These are phyloP conservation scores for Solea senegalensis DNA, from an alignment of 2,113 vertebrate species.

Conservation along the genomic window DNA sequence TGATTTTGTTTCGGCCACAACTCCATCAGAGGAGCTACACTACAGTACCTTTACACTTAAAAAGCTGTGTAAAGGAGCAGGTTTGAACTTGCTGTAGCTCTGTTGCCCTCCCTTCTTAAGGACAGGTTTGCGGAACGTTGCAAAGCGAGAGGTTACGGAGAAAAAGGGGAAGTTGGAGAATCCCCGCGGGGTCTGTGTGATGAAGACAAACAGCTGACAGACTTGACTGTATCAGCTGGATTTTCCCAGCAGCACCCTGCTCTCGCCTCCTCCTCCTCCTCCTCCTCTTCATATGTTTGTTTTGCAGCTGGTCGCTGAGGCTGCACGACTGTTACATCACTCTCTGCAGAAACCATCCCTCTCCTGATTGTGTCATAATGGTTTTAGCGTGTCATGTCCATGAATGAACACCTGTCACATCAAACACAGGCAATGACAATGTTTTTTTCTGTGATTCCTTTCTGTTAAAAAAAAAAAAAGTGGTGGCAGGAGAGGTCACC, in stretches of 20 bases:
- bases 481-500: constrained; percentile 90
- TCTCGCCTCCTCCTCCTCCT: constrained; percentile 28
- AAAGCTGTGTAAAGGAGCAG: constrained; percentile 60
- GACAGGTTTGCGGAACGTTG: constrained; percentile 53
- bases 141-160: constrained; percentile 43
- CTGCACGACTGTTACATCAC: constrained; percentile 37
- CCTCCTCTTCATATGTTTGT: constrained; percentile 46
- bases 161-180: constrained; percentile 41
- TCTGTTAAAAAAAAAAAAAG: no score
- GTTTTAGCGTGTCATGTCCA: background rate
- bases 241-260: constrained; percentile 19
- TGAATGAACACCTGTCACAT: constrained; percentile 1
- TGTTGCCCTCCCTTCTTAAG: constrained; percentile 41
- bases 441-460: constrained; percentile 1
- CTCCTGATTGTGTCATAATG: constrained; percentile 2
- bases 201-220: constrained; percentile 70
- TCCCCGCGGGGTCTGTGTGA: constrained; percentile 52
- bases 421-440: background rate
- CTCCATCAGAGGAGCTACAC: background rate
- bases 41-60: constrained; percentile 43
- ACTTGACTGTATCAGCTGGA: constrained; percentile 42
- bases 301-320: constrained; percentile 55
- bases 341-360: background rate
- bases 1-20: no score
- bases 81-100: constrained; percentile 70